Evolutionary conservation across 2,113 vertebrate genomes (phyloP), one percentile per base, ranked within the genome.

Genomic region (Rhadina sibilatrix): DNA sequence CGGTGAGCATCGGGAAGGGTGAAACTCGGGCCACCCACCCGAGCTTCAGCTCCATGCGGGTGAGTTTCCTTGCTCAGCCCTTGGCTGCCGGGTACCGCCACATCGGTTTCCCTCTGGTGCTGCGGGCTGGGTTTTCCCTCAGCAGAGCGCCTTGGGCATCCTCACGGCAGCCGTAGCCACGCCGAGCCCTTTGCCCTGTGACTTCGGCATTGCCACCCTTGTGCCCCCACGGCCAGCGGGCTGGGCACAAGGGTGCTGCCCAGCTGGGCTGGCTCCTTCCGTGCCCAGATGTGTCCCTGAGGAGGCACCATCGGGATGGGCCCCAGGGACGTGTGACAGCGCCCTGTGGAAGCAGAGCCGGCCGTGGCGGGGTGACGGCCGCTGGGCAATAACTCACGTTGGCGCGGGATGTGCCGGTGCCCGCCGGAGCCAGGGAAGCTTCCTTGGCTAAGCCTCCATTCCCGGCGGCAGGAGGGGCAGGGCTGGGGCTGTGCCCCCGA

Each of bases 241-340:
- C 53, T 8, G 65, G 50, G 42, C 7, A 1, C 8, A 40, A 40
- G 40, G 40, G 40, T 14, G 40, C 40, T 4, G 27, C 1, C 1
- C 24, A 1, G 7, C 0, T 3, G 56, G 28, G 28, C 5, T 8
- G 71, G 30, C 35, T 42, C 66, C 25, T 27, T 3, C 59, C 15
- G 0, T 27, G 66, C 35, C 52, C 56, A 10, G 6, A 1, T 1
- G 28, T 5, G n/a, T 64, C 44, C 21, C 33, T 30, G 47, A 7
- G 33, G 30, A 20, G 61, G 8, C 37, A 19, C 49, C 1, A 0
- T 0, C 4, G 63, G 18, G 52, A n/a, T 0, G 3, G 31, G 37
- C 9, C 38, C 13, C 1, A 1, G 23, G 5, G 16, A 6, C 9
- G 44, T 2, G 1, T 30, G 2, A 5, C 71, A 14, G 76, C 3